Percentiles rank a stretch among this genome's conserved stretches.
Conservation (phyloP, 2,888 invertebrate species). For the Poecilus cupreus region DNA sequence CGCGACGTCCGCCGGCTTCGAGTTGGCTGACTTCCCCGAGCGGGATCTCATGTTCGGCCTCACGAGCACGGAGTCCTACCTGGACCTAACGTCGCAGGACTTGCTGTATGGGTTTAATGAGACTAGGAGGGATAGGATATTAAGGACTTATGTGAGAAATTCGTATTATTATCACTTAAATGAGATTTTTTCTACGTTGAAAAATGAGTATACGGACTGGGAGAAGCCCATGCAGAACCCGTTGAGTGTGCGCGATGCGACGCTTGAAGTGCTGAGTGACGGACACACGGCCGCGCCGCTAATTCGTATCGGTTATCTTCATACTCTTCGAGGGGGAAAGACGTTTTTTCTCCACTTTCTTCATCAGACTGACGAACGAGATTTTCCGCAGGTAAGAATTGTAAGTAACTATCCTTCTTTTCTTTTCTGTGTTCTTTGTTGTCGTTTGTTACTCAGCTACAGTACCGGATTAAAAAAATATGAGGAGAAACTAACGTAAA, state of each 20-base stretch:
- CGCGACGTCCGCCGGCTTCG: constrained; percentile 84
- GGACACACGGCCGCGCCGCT: constrained; percentile 93
- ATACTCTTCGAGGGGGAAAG: constrained; percentile 85
- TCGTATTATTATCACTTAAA: constrained; percentile 96
- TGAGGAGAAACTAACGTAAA: too few species aligned
- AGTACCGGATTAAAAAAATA: too few species aligned
- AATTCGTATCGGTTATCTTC: constrained; percentile 86
- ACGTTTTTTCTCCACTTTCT: constrained; percentile 93
- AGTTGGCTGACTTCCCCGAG: constrained; percentile 87
- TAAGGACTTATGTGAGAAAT: constrained; percentile 94
- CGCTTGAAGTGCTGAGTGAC: constrained; percentile 91
- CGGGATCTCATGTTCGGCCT: constrained; percentile 90
- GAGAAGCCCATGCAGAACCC: constrained; percentile 91
- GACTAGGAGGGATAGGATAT: constrained; percentile 87
- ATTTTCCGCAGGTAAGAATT: constrained; percentile 81
- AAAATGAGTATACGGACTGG: constrained; percentile 98
- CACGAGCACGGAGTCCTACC: constrained; percentile 87
- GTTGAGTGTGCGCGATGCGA: constrained; percentile 88
- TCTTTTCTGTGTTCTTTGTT: neutral
- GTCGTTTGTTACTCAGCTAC: neutral
- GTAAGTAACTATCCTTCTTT: constrained; percentile 17
- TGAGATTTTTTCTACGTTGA: constrained; percentile 94
- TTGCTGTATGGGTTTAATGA: constrained; percentile 95
- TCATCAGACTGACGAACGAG: constrained; percentile 88
- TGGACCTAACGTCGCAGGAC: constrained; percentile 88